Conservation (phyloP, 2,113 vertebrate genomes). For the Hippocampus mohnikei region DNA sequence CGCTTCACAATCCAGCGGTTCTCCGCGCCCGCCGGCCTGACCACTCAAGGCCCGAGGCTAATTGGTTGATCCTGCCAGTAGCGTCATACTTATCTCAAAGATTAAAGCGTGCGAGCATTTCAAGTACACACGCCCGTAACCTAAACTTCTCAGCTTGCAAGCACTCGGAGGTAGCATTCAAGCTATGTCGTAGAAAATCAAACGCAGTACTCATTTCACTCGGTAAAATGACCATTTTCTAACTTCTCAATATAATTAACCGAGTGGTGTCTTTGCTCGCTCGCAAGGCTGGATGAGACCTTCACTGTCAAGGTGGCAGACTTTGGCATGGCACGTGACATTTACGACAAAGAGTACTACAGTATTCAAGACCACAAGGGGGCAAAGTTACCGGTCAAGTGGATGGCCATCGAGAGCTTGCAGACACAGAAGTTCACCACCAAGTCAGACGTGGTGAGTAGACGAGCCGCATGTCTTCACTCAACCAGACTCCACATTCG, state of each 20-base stretch:
- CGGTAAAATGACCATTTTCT: neutral
- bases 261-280: neutral
- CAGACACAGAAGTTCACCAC: conserved; percentile 94
- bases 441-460: conserved; percentile 91
- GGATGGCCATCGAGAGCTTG: conserved; percentile 96
- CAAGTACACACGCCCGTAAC: too few relatives aligned
- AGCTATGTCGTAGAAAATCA: neutral
- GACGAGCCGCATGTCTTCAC: neutral
- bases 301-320: conserved; percentile 95
- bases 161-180: neutral
- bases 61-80: too few relatives aligned
- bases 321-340: conserved; percentile 88
- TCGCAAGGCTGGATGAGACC: conserved; percentile 84
- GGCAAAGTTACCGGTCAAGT: conserved; percentile 89
- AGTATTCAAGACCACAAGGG: conserved; percentile 81
- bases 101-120: too few relatives aligned
- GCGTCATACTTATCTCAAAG: too few relatives aligned
- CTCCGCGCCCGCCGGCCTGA: too few relatives aligned
- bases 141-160: too few relatives aligned
- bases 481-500: neutral
- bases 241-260: neutral
- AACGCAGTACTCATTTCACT: neutral
- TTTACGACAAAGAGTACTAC: conserved; percentile 95
- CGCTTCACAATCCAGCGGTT: too few relatives aligned
- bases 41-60: too few relatives aligned